These are phyloP conservation scores for Cyrtodaria siliqua DNA, from an alignment of 2,888 invertebrate species.

Conservation along the genomic window DNA sequence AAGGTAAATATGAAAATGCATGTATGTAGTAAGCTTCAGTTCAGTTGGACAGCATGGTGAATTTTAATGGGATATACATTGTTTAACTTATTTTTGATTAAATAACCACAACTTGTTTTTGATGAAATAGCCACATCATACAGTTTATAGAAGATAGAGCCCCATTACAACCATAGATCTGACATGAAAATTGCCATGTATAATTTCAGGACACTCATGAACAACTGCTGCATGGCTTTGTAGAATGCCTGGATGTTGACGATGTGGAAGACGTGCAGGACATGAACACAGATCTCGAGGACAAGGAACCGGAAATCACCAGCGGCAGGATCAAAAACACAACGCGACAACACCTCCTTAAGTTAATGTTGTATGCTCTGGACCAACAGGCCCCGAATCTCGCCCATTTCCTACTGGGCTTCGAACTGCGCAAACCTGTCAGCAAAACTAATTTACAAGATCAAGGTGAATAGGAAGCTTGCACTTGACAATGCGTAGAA, in stretches of 20 bases:
- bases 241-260: conserved; percentile 92
- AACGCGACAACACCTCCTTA: conserved; percentile 87
- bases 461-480: conserved; percentile 81
- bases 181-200: background rate
- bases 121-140: too few species aligned
- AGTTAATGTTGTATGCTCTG: conserved; percentile 92
- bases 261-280: conserved; percentile 86
- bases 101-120: too few species aligned
- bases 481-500: background rate
- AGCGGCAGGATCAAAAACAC: conserved; percentile 81
- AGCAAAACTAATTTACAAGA: conserved; percentile 92
- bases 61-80: too few species aligned
- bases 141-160: too few species aligned
- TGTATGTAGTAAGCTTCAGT: too few species aligned
- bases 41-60: too few species aligned
- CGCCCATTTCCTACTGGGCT: conserved; percentile 95
- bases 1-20: too few species aligned
- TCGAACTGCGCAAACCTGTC: conserved; percentile 92
- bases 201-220: conserved; percentile 45
- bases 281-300: background rate
- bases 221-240: conserved; percentile 92
- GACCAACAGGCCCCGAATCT: conserved; percentile 93
- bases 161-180: too few species aligned
- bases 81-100: too few species aligned
- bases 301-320: conserved; percentile 35